Evolutionary conservation across 2,888 invertebrate species (phyloP).

Genomic region (Muschampia plurimacula): DNA sequence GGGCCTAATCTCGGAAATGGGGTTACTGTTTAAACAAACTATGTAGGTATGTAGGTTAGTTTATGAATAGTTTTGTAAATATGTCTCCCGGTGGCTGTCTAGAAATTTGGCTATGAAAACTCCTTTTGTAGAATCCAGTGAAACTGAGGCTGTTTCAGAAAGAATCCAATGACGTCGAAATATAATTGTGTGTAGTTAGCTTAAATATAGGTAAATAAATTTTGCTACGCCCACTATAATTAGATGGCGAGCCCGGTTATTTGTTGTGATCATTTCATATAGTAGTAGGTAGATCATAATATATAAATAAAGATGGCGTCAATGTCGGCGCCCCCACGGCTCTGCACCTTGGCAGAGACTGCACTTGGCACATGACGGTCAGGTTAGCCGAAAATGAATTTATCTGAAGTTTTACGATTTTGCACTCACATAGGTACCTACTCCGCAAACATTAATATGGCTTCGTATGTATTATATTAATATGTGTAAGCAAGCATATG

Average conservation of each 20-base stretch:
- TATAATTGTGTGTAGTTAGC: background rate
- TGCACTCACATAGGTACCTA: background rate
- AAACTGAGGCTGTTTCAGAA: background rate
- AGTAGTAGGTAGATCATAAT: slow-evolving; percentile 7
- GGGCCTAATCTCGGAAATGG: slow-evolving; percentile 36
- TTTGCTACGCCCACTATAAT: background rate
- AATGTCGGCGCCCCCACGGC: slow-evolving; percentile 52
- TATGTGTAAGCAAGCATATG: background rate
- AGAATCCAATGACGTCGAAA: background rate
- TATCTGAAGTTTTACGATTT: slow-evolving; percentile 38
- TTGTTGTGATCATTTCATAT: background rate
- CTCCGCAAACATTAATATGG: background rate
- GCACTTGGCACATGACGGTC: slow-evolving; percentile 61
- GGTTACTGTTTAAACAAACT: slow-evolving; percentile 34
- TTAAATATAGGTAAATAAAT: background rate
- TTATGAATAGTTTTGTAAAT: slow-evolving; percentile 48
- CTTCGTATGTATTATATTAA: background rate
- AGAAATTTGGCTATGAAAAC: slow-evolving; percentile 7
- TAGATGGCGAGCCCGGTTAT: background rate
- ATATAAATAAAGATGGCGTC: slow-evolving; percentile 47
- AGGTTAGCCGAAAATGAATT: slow-evolving; percentile 50
- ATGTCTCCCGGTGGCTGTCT: slow-evolving; percentile 34
- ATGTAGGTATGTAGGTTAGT: background rate
- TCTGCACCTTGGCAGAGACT: slow-evolving; percentile 60
- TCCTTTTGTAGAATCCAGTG: background rate